These are phyloP conservation scores for Dicrostonyx torquatus DNA, from an alignment of 2,797 vertebrate genomes.

Conservation along the genomic window DNA sequence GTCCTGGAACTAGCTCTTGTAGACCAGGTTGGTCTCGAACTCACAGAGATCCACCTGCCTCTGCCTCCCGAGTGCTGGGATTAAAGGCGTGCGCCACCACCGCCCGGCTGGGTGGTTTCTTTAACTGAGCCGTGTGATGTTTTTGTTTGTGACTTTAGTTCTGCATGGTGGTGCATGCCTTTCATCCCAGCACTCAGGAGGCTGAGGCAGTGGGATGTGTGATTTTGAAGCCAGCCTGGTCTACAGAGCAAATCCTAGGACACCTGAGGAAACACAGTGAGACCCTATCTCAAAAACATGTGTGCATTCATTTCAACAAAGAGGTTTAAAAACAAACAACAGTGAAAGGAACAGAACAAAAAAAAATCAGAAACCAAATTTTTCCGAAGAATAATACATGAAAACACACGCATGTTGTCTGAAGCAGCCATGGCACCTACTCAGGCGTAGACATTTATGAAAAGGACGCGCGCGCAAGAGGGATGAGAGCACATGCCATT, in stretches of 20 bases:
- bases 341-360: neutral
- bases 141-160: neutral
- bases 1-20: too few relatives aligned
- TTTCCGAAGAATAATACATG: neutral
- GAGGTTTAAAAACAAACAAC: neutral
- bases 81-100: too few relatives aligned
- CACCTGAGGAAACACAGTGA: neutral
- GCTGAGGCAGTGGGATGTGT: neutral
- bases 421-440: neutral
- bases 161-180: neutral
- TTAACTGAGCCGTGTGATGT: neutral
- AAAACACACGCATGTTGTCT: neutral
- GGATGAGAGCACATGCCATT: neutral
- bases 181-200: neutral
- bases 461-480: neutral
- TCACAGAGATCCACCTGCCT: too few relatives aligned
- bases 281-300: neutral
- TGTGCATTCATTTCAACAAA: neutral
- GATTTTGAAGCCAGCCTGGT: neutral
- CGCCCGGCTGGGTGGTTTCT: neutral
- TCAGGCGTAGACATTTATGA: neutral
- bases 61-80: too few relatives aligned
- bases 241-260: neutral
- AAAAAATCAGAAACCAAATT: neutral
- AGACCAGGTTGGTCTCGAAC: too few relatives aligned